phyloP scores from a whole-genome alignment of 2,797 vertebrate genomes.

The Myripristis jacobus region DNA sequence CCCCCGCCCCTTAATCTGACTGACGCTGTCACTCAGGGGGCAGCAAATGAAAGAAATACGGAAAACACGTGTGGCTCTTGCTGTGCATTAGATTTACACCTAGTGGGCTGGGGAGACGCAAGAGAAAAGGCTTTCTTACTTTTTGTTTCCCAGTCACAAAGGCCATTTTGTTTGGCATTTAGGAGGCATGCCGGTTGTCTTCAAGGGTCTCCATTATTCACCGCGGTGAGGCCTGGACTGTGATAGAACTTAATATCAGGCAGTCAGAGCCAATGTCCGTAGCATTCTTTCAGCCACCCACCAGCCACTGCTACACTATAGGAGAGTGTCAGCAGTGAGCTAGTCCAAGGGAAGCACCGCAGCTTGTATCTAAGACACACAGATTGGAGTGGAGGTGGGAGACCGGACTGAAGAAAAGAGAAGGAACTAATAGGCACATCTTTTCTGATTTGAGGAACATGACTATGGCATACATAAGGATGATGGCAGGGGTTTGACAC shows the following conservation, averaged over 20 bases:
- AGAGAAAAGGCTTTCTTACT: slow-evolving; percentile 38
- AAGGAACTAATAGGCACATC: slow-evolving; percentile 76
- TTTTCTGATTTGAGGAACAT: slow-evolving; percentile 75
- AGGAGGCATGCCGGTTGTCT: slow-evolving; percentile 60
- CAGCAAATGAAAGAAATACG: slow-evolving; percentile 46
- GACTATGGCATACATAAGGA: slow-evolving; percentile 73
- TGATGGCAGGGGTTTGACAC: slow-evolving; percentile 73
- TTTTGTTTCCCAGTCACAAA: slow-evolving; percentile 62
- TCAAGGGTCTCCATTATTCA: slow-evolving; percentile 67
- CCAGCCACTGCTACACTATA: slow-evolving; percentile 39
- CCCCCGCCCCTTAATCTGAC: slow-evolving; percentile 41
- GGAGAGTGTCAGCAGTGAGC: slow-evolving; percentile 54
- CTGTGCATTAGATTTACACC: slow-evolving; percentile 62
- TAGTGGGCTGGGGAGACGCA: slow-evolving; percentile 42
- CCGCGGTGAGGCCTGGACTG: slow-evolving; percentile 56
- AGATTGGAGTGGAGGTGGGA: slow-evolving; percentile 66
- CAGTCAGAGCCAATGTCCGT: slow-evolving; percentile 67
- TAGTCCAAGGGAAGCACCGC: slow-evolving; percentile 46
- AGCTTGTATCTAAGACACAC: slow-evolving; percentile 56
- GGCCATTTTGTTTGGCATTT: slow-evolving; percentile 71
- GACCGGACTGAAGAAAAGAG: slow-evolving; percentile 68
- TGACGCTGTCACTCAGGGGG: slow-evolving; percentile 54
- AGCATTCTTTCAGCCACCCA: slow-evolving; percentile 68
- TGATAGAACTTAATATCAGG: slow-evolving; percentile 71
- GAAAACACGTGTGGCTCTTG: slow-evolving; percentile 37